Evolutionary conservation across 2,113 vertebrate genomes (phyloP), one percentile per base, ranked within the genome.

Genomic region (Hippolais icterina): DNA sequence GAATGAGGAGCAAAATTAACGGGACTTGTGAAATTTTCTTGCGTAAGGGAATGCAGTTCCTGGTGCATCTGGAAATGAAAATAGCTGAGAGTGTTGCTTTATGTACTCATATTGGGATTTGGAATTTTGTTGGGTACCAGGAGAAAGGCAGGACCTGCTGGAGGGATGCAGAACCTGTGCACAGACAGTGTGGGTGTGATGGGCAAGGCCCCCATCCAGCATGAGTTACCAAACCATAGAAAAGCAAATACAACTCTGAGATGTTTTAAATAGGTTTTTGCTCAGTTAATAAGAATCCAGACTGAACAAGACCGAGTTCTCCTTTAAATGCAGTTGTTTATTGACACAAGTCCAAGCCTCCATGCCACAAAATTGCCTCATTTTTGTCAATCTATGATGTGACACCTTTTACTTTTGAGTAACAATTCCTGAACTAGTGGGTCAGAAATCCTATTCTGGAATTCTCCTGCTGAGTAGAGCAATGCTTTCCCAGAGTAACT

Each of bases 281-380:
- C 69, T 81, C 47, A 53, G 83, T 91, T 93, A 74, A 86, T 27
- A 29, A 83, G 77, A 70, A 53, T 63, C 52, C 59, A 82, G 69
- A 93, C n/a, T 69, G 86, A 89, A 89, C 69, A 88, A 90, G 77
- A 75, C 41, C 60, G 88, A 63, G 47, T 79, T 96, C 89, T 96
- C 52, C 65, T 74, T 92, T 95, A 63, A 94, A 88, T 89, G 79
- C 54, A 60, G 66, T 89, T 95, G 27, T 80, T 94, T 78, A 93
- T 79, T 27, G 81, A 93, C 80, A 18, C 33, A 60, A 19, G 28
- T 82, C 76, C 41, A 77, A 83, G 47, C 90, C 87, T 87, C 91
- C 87, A 22, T 77, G 89, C 35, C 65, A 79, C 47, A 19, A 15
- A 81, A 88, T 61, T 60, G 33, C n/a, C 37, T 83, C 60, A 25